phyloP scores from a whole-genome alignment of 2,113 vertebrate species.

The Phylloscopus trochiloides region DNA sequence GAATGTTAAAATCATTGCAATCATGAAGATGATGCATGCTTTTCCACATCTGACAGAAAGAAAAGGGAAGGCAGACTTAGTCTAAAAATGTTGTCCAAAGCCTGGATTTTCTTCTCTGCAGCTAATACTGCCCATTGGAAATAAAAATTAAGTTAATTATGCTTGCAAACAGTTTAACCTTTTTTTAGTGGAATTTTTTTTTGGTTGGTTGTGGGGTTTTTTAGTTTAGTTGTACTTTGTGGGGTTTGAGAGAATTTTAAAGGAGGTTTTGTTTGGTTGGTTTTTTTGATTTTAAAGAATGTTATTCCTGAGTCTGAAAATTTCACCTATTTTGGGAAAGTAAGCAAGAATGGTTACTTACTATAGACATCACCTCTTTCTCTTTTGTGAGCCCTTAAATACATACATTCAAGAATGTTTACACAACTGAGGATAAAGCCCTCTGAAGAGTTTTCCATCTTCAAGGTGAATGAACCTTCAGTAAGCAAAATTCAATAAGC shows the following conservation, averaged over 20 bases:
- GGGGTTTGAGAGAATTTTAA: neutral
- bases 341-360: neutral
- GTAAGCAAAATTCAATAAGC: neutral
- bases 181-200: neutral
- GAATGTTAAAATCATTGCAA: too few species aligned
- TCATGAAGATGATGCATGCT: neutral
- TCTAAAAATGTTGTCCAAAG: neutral
- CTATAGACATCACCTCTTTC: neutral
- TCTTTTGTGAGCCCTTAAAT: neutral
- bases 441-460: neutral
- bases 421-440: neutral
- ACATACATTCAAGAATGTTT: neutral
- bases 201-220: neutral
- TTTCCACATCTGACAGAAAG: neutral
- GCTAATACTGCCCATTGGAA: neutral
- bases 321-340: neutral
- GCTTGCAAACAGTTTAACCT: neutral
- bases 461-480: neutral
- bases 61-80: neutral
- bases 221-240: neutral
- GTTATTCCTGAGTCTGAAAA: neutral
- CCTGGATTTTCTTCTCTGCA: neutral
- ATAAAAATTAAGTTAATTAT: neutral
- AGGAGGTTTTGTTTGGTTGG: neutral
- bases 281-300: neutral